These are phyloP conservation scores for Dendrolimus houi DNA, from an alignment of 2,888 invertebrate species.

Conservation along the genomic window DNA sequence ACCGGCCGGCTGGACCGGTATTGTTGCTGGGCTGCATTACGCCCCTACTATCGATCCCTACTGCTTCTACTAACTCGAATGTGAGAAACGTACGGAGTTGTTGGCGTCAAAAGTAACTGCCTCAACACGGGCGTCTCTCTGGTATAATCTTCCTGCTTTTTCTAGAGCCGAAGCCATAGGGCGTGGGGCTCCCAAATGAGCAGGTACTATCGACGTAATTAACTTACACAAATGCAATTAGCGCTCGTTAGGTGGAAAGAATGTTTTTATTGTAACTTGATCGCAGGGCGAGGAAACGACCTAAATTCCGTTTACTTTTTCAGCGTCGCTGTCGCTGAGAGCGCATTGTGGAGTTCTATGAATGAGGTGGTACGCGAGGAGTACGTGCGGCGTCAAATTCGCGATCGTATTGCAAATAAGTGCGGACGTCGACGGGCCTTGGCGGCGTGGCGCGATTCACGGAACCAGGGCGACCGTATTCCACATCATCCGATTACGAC, in stretches of 20 bases:
- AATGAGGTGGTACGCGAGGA: conserved; percentile 43
- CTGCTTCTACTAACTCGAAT: conserved; percentile 25
- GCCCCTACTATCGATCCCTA: conserved; percentile 23
- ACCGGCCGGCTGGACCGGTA: conserved; percentile 27
- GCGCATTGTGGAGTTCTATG: conserved; percentile 46
- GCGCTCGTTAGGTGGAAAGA: conserved; percentile 4
- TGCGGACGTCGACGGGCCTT: conserved; percentile 47
- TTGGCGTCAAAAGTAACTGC: conserved; percentile 65
- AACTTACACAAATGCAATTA: conserved; percentile 4
- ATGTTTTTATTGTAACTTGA: conserved; percentile 20
- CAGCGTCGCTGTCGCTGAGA: conserved; percentile 34
- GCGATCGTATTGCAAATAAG: conserved; percentile 45
- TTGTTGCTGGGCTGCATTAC: conserved; percentile 18
- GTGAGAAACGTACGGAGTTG: conserved; percentile 75
- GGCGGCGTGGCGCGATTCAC: conserved; percentile 45
- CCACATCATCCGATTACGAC: conserved; percentile 54
- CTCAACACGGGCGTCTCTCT: conserved; percentile 73
- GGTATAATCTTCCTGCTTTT: conserved; percentile 66
- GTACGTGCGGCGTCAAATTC: conserved; percentile 25
- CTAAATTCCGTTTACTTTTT: conserved; percentile 40
- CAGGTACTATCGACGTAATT: conserved; percentile 37
- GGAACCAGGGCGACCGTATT: conserved; percentile 44
- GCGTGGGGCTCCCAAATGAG: conserved; percentile 69
- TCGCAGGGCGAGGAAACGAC: conserved; percentile 33
- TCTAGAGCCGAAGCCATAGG: conserved; percentile 68